A percentile compares a stretch with the other conserved stretches of the same genome.
Conservation (phyloP, 2,888 invertebrate genomes). For the Tinea trinotella region DNA sequence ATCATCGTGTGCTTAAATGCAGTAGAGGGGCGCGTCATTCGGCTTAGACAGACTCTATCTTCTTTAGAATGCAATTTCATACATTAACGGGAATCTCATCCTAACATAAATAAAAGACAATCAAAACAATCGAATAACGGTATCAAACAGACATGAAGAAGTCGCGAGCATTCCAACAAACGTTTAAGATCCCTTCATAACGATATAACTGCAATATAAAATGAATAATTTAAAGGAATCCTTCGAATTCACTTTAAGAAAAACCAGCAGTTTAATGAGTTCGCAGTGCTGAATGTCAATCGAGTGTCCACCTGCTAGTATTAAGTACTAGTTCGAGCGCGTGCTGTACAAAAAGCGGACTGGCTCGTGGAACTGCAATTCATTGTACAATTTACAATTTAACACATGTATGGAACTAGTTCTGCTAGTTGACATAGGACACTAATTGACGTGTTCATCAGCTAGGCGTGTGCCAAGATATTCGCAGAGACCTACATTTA, state of each 20-base stretch:
- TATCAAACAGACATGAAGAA: not conserved
- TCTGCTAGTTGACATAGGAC: not conserved
- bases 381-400: not conserved
- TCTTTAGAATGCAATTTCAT: too few species aligned
- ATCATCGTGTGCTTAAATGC: too few species aligned
- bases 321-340: not conserved
- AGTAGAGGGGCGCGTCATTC: too few species aligned
- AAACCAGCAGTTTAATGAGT: constrained; percentile 15
- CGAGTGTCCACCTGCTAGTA: constrained; percentile 2
- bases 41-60: too few species aligned
- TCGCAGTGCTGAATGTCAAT: constrained; percentile 13
- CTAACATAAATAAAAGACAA: too few species aligned
- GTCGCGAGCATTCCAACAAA: not conserved
- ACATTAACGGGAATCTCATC: too few species aligned
- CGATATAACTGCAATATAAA: constrained; percentile 12
- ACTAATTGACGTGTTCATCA: constrained; percentile 1
- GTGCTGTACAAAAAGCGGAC: not conserved
- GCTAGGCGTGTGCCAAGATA: not conserved
- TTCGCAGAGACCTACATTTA: too few species aligned
- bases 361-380: not conserved
- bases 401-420: constrained; percentile 1
- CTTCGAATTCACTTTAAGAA: constrained; percentile 11
- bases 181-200: not conserved
- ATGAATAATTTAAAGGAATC: constrained; percentile 12
- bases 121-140: not conserved